phyloP scores from a whole-genome alignment of 2,113 vertebrate species.

The Pterocles orientalis region DNA sequence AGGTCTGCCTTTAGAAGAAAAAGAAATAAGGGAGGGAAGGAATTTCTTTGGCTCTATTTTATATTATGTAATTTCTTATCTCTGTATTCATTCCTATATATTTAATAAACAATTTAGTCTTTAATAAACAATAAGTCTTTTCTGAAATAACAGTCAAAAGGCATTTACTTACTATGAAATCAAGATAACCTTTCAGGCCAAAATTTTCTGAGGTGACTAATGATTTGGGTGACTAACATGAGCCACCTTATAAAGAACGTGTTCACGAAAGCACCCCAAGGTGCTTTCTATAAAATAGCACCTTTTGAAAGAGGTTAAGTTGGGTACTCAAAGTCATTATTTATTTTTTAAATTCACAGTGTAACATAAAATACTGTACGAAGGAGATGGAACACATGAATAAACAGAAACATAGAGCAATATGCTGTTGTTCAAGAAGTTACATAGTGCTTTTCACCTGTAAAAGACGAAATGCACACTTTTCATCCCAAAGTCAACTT shows the following conservation, averaged over 20 bases:
- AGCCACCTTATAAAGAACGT: not conserved
- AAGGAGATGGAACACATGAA: not conserved
- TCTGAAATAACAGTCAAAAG: not conserved
- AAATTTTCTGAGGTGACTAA: not conserved
- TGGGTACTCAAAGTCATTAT: not conserved
- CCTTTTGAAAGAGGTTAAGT: not conserved
- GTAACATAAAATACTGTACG: not conserved
- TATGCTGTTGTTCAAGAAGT: not conserved
- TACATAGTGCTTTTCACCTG: not conserved
- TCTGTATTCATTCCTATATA: conserved; percentile 11
- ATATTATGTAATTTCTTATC: conserved; percentile 33
- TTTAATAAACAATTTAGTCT: conserved; percentile 47
- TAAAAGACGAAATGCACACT: not conserved
- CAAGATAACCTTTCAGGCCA: not conserved
- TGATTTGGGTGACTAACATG: not conserved
- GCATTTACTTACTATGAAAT: not conserved
- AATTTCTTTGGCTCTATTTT: conserved; percentile 40
- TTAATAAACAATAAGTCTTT: conserved; percentile 34
- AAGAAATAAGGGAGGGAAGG: conserved; percentile 18
- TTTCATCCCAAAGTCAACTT: not conserved
- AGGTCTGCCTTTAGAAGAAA: conserved; percentile 51
- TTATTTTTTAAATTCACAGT: not conserved
- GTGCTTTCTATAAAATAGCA: not conserved
- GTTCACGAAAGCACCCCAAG: too few relatives aligned
- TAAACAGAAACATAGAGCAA: not conserved